phyloP scores from a whole-genome alignment of 2,888 invertebrate genomes.

The Cybosia mesomella region DNA sequence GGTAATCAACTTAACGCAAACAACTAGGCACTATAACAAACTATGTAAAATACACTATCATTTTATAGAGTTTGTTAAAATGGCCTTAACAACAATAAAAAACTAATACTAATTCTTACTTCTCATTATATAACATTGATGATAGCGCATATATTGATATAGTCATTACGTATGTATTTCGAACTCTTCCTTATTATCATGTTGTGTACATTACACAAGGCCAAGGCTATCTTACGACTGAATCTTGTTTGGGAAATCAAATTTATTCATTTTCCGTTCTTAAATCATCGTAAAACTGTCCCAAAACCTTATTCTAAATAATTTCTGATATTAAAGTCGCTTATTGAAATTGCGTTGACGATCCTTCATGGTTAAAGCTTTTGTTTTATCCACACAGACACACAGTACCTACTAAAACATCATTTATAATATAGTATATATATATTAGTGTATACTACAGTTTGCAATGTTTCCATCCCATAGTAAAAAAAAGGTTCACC shows the following conservation, averaged over 20 bases:
- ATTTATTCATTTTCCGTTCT: conserved; percentile 50
- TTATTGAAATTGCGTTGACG: conserved; percentile 26
- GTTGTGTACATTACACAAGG: conserved; percentile 68
- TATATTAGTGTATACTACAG: no score
- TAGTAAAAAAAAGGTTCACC: no score
- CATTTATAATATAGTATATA: no score
- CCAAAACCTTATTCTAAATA: conserved; percentile 32
- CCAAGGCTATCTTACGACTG: conserved; percentile 69
- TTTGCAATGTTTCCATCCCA: no score
- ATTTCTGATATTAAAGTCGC: conserved; percentile 32
- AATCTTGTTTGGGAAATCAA: conserved; percentile 58
- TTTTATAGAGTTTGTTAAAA: background rate
- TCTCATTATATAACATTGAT: conserved; percentile 40
- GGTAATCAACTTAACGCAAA: no score
- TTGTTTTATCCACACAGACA: background rate
- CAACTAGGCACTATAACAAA: no score
- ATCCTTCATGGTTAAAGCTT: conserved; percentile 19
- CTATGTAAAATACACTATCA: background rate
- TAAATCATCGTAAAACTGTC: conserved; percentile 46
- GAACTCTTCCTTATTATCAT: conserved; percentile 72
- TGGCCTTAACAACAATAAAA: background rate
- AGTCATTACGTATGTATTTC: conserved; percentile 59
- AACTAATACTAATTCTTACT: background rate
- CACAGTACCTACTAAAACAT: background rate
- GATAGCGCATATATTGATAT: conserved; percentile 51